phyloP scores from a whole-genome alignment of 2,797 vertebrate genomes.

The Chaetophractus vellerosus region DNA sequence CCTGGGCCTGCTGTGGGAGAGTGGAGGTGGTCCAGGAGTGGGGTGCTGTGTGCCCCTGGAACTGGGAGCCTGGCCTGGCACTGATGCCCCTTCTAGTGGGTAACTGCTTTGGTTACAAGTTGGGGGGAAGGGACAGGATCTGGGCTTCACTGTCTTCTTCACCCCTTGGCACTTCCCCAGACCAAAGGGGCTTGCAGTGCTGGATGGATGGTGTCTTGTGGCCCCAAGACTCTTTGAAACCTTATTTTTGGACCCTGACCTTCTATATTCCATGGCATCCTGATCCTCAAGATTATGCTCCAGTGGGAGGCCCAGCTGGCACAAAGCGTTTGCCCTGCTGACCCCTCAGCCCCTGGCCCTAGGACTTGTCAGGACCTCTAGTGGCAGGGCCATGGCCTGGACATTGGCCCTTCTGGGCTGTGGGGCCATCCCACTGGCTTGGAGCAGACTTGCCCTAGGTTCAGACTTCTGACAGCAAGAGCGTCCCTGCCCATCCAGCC shows the following conservation, averaged over 20 bases:
- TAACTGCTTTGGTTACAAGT: conserved; percentile 21
- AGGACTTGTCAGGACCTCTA: conserved; percentile 50
- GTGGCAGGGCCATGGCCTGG: conserved; percentile 4
- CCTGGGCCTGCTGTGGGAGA: neutral
- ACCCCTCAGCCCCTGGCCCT: neutral
- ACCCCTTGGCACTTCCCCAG: conserved; percentile 46
- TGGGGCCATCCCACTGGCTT: conserved; percentile 12
- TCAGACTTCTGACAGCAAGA: neutral
- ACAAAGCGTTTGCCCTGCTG: conserved; percentile 13
- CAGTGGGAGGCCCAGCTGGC: neutral
- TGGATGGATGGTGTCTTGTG: conserved; percentile 27
- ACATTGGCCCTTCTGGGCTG: neutral
- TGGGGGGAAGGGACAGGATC: conserved; percentile 5
- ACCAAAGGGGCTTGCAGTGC: conserved; percentile 7
- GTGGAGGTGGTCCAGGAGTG: neutral
- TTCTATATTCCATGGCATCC: conserved; percentile 20
- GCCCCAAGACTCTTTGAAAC: conserved; percentile 47
- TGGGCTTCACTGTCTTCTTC: neutral
- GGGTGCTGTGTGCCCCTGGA: neutral
- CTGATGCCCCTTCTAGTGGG: conserved; percentile 43
- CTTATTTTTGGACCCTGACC: conserved; percentile 12
- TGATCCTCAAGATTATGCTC: conserved; percentile 39
- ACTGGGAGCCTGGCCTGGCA: conserved; percentile 52
- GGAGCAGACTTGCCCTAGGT: neutral
- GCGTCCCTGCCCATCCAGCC: neutral